Conservation (phyloP, 2,797 vertebrate species). For the Salarias fasciatus region DNA sequence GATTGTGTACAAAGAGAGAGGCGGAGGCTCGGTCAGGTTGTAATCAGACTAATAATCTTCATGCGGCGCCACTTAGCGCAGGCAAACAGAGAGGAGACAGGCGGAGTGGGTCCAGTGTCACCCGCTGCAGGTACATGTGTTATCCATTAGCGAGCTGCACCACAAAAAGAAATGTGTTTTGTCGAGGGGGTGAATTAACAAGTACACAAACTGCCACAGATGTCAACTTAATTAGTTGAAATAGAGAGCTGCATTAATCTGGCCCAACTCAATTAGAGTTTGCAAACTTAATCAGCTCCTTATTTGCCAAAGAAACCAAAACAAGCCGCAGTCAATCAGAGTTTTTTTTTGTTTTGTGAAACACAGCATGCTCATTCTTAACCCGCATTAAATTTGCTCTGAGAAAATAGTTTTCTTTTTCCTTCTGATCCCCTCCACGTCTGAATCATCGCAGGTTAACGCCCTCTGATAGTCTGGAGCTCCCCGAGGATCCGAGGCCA, state of each 20-base stretch:
- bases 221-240: conserved; percentile 55
- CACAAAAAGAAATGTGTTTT: conserved; percentile 40
- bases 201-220: conserved; percentile 50
- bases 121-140: conserved; percentile 1
- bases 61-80: conserved; percentile 27
- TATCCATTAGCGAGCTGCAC: conserved; percentile 46
- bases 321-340: conserved; percentile 12
- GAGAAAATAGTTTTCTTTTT: conserved; percentile 10
- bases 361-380: conserved; percentile 17
- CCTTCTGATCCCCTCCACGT: conserved; percentile 34
- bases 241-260: conserved; percentile 55
- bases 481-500: conserved; percentile 17
- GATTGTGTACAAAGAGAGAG: conserved; percentile 45
- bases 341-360: not conserved
- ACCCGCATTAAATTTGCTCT: conserved; percentile 22
- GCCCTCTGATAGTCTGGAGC: conserved; percentile 32
- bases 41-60: conserved; percentile 52
- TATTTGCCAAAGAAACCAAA: conserved; percentile 38
- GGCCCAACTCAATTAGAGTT: conserved; percentile 56
- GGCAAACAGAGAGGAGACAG: conserved; percentile 21
- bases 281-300: conserved; percentile 48
- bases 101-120: conserved; percentile 7
- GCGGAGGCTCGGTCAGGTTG: conserved; percentile 38
- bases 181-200: conserved; percentile 38
- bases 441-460: conserved; percentile 48